phyloP scores from a whole-genome alignment of 2,113 vertebrate species.

The Pardalotus punctatus region DNA sequence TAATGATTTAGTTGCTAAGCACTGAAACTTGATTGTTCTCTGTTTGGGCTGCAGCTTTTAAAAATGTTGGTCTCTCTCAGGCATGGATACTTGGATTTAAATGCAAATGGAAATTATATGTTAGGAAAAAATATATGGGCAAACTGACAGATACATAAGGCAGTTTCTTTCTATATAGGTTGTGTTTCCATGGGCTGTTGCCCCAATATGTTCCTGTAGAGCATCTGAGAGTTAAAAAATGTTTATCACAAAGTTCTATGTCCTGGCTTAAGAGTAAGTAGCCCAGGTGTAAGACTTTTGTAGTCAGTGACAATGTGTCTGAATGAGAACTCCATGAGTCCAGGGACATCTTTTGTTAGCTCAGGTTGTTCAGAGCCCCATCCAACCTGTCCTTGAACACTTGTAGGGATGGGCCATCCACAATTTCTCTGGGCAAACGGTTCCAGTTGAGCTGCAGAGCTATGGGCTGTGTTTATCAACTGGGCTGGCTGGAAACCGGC shows the following conservation, averaged over 20 bases:
- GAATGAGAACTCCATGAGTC: not conserved
- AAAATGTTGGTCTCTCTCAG: not conserved
- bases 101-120: not conserved
- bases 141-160: not conserved
- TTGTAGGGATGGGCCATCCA: not conserved
- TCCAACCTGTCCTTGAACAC: not conserved
- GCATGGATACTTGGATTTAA: not conserved
- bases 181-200: not conserved
- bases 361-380: not conserved
- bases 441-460: not conserved
- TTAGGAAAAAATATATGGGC: not conserved
- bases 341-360: not conserved
- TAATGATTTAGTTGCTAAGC: conserved; percentile 58
- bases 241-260: not conserved
- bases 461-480: not conserved
- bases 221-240: not conserved
- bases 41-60: not conserved
- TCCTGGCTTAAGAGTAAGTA: not conserved
- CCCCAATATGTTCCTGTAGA: not conserved
- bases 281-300: not conserved
- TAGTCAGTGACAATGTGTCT: fast-evolving
- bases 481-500: not conserved
- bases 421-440: fast-evolving
- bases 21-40: not conserved
- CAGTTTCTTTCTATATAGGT: not conserved